phyloP scores from a whole-genome alignment of 2,797 vertebrate species.

The Hozukius guyotensis region DNA sequence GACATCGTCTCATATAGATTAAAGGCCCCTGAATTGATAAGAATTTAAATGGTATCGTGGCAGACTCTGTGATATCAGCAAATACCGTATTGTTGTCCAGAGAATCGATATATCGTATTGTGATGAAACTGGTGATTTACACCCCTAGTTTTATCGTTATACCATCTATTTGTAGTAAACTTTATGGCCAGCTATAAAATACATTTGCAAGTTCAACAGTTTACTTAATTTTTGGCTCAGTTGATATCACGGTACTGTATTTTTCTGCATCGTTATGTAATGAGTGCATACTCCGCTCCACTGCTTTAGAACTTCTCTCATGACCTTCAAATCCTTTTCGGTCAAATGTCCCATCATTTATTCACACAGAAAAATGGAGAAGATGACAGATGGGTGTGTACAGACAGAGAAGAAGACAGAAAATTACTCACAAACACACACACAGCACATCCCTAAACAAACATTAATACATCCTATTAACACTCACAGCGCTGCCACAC shows the following conservation, averaged over 20 bases:
- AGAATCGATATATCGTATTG: too few species aligned
- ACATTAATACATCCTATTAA: slow-evolving; percentile 47
- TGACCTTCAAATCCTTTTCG: not conserved
- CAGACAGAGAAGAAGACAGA: not conserved
- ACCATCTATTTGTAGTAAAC: not conserved
- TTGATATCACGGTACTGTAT: not conserved
- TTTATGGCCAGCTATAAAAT: not conserved
- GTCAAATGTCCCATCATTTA: not conserved
- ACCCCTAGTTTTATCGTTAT: not conserved
- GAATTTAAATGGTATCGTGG: too few species aligned
- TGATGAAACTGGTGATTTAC: too few species aligned
- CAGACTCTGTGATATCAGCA: too few species aligned
- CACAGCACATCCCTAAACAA: slow-evolving; percentile 32
- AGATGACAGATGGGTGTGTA: not conserved
- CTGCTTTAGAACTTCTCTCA: not conserved
- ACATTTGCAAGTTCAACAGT: not conserved
- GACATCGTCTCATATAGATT: too few species aligned
- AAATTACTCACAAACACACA: not conserved
- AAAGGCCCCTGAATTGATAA: too few species aligned
- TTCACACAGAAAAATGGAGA: not conserved
- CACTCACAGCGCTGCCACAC: slow-evolving; percentile 28
- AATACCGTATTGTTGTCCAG: too few species aligned
- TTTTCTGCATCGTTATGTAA: not conserved
- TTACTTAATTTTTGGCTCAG: not conserved
- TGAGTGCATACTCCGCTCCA: not conserved